A percentile compares a stretch with the other conserved stretches of the same genome.
phyloP scores from a whole-genome alignment of 2,797 vertebrate genomes.

The Vireo griseus region DNA sequence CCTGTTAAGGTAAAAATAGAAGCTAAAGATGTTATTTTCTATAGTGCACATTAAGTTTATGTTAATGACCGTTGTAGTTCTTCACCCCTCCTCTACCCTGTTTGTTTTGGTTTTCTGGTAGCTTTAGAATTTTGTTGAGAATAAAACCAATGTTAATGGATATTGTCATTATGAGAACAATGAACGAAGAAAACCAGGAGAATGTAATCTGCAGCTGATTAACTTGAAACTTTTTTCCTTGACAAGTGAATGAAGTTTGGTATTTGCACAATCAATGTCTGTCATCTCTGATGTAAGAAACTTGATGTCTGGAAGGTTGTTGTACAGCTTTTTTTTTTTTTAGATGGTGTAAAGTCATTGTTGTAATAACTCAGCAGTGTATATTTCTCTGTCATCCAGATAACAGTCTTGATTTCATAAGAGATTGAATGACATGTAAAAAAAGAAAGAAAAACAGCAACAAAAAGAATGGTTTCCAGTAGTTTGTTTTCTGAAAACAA shows the following conservation, averaged over 20 bases:
- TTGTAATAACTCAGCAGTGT: conserved; percentile 20
- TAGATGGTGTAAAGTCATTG: conserved; percentile 7
- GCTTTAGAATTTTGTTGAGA: conserved; percentile 14
- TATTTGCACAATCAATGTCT: conserved; percentile 29
- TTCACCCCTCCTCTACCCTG: background rate
- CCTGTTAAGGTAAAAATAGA: background rate
- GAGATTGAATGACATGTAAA: background rate
- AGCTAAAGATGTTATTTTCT: background rate
- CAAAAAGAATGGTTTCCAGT: background rate
- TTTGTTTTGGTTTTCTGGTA: conserved; percentile 36
- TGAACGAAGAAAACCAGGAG: conserved; percentile 2
- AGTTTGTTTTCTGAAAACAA: background rate
- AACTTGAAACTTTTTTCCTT: conserved; percentile 22
- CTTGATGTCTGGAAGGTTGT: background rate
- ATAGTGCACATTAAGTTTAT: background rate
- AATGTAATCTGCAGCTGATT: conserved; percentile 30
- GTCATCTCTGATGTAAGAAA: conserved; percentile 17
- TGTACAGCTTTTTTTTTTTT: conserved; percentile 9
- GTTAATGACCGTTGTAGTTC: conserved; percentile 11
- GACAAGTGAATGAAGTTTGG: conserved; percentile 25
- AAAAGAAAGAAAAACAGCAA: background rate
- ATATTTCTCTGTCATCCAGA: background rate
- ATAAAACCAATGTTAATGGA: background rate
- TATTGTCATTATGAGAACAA: background rate
- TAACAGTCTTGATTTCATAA: conserved; percentile 19